Base-by-base conservation (phyloP, 2,113 vertebrate genomes). In the Austrofundulus limnaeus region DNA sequence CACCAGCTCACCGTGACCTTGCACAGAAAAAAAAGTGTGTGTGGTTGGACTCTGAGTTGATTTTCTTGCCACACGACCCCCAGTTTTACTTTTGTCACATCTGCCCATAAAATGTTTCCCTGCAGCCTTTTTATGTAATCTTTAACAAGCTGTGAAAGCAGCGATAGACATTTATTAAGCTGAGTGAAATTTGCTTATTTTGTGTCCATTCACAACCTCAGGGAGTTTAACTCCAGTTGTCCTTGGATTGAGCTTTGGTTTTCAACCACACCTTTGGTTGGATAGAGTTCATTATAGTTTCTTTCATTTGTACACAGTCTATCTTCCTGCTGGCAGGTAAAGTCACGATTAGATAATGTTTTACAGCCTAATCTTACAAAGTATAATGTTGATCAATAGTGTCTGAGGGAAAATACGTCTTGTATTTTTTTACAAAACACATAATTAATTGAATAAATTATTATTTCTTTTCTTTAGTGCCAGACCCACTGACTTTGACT, bases 401-500 rank as follows among this genome's bases (percentile, higher is more conserved):
- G 7, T 34, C 31, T 34, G 31, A 34, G 31, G 10, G 9, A 5
- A 34, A 8, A 34, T 9, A 34, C 3, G 25, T 28, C 25, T 28
- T 28, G n/a, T n/a, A 3, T 28, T 28, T 28, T 28, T 28, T 28
- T 28, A 28, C 10, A 34, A 34, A 34, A 34, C 6, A 9, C 31
- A 34, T 5, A 34, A 10, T 2, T 34, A 34, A 34, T 5, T 34
- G 6, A 34, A 34, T 9, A 34, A 2, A 5, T 34, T 5, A 38
- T 28, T 46, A 51, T 66, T 17, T 72, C 17, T 34, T 74, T 47
- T 62, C 80, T 82, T 75, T 72, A 93, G 92, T 80, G 92, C 90
- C 66, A 86, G 75, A 34, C 92, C 92, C 23, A 92, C 90, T 46
- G 92, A 92, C 87, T 92, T 92, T 79, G 92, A 92, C 82, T 92